Evolutionary conservation across 2,888 invertebrate genomes (phyloP), one percentile per base, ranked within the genome.

Genomic region (Catonia carolina): DNA sequence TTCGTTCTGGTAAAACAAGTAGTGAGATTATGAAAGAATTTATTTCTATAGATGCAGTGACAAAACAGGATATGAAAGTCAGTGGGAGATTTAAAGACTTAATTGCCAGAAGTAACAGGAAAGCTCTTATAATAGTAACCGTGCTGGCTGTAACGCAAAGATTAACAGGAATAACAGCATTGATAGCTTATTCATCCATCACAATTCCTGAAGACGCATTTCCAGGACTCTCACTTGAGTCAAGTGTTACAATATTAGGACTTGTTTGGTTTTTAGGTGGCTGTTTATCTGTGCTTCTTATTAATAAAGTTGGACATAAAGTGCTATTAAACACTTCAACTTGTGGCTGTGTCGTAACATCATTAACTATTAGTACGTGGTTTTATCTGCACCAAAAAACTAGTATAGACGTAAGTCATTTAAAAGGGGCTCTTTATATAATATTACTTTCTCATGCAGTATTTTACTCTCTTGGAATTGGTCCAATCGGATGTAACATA

Each of bases 401-500:
- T n/a, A n/a, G n/a, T n/a, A n/a, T n/a, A n/a, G n/a, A n/a, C n/a
- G n/a, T n/a, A n/a, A n/a, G n/a, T n/a, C n/a, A n/a, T n/a, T n/a
- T n/a, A n/a, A n/a, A n/a, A n/a, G n/a, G n/a, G n/a, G n/a, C n/a
- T n/a, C n/a, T n/a, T n/a, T n/a, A n/a, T n/a, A n/a, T n/a, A n/a
- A n/a, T n/a, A n/a, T n/a, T n/a, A n/a, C n/a, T n/a, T n/a, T n/a
- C n/a, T n/a, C n/a, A n/a, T n/a, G n/a, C n/a, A n/a, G n/a, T n/a
- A 10, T 68, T 79, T n/a, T 79, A 80, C 48, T 77, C 81, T 0
- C 68, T 78, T 1, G 83, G 83, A 0, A 69, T 83, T 15, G 80
- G 79, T 0, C 81, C 80, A 15, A 64, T 83, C 17, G 78, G 83
- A 0, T 82, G 82, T 60, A 77, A 82, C 59, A 74, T 82, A 71